Evolutionary conservation across 2,888 invertebrate genomes (phyloP), one percentile per base, ranked within the genome.

Genomic region (Macaria liturata): DNA sequence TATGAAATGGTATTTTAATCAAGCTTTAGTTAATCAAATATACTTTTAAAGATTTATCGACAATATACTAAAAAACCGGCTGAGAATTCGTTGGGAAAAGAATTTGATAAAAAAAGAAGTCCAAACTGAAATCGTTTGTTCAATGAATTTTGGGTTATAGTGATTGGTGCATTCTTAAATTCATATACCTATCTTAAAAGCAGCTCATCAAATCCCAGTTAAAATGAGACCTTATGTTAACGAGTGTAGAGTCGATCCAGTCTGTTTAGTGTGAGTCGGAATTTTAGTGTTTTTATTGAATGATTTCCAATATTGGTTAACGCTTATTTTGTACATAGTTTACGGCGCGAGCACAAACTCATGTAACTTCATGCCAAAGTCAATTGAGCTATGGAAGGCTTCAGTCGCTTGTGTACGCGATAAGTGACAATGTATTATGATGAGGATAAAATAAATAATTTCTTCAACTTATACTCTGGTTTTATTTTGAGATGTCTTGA

Each of bases 311-410:
- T 52, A 55, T 59, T 20, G 20, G 58, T 62, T 54, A 59, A 53
- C 55, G 65, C 64, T 59, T 65, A 56, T 52, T 59, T 40, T 55
- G 53, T 51, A 58, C 54, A 42, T 9, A 9, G 51, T 58, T 59
- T 67, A 70, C 73, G 71, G 70, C 68, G 63, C 62, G 55, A 73
- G 88, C 89, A 88, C 89, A 89, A 88, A 89, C 83, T 79, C 74
- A 78, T 87, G 83, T 86, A 82, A 87, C 80, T 86, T 86, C 86
- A 91, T 91, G 90, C 91, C 91, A 91, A 91, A 91, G 91, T 91
- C 91, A 91, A 91, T 91, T 91, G 89, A 89, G 91, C 88, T 91
- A 88, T 83, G 84, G 80, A 89, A 82, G 81, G 89, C 88, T 89
- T 90, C 76, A 75, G 86, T 85, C 89, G 90, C 91, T 90, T 90